Evolutionary conservation across 2,797 vertebrate genomes (phyloP).

Genomic region (Esox lucius): DNA sequence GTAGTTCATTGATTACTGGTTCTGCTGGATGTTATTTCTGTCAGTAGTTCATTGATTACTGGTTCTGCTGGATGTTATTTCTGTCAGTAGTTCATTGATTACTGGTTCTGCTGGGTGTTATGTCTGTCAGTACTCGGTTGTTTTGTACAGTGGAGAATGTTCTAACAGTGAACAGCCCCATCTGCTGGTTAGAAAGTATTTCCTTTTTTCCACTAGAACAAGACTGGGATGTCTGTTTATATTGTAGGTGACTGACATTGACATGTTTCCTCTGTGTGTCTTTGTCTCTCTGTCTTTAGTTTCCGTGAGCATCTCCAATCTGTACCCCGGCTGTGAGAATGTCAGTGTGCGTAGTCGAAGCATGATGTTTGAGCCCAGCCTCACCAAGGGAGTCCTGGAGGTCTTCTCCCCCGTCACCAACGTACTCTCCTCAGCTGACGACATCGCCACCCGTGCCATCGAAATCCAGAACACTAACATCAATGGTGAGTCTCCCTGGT

Average conservation of each 20-base stretch:
- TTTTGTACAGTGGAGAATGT: no score
- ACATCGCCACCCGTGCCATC: constrained; percentile 93
- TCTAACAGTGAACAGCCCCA: constrained; percentile 7
- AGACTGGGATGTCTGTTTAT: no score
- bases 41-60: no score
- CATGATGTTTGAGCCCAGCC: constrained; percentile 99
- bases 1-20: no score
- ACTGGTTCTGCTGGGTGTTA: no score
- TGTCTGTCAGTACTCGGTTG: no score
- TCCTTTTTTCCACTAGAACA: no score
- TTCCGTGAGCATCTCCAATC: constrained; percentile 92
- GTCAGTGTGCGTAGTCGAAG: constrained; percentile 95
- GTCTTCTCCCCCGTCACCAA: constrained; percentile 89
- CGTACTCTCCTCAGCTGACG: constrained; percentile 80
- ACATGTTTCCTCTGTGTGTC: constrained; percentile 81
- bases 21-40: no score
- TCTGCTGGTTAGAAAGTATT: constrained; percentile 3
- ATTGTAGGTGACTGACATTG: constrained; percentile 92
- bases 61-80: no score
- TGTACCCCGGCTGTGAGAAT: constrained; percentile 97
- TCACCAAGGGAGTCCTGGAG: constrained; percentile 94
- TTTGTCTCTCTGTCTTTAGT: constrained; percentile 68
- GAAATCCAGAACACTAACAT: constrained; percentile 92
- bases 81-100: no score
- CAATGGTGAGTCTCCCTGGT: constrained; percentile 77